Percentiles rank a stretch among this genome's conserved stretches.
Evolutionary conservation across 2,113 vertebrate genomes (phyloP).

Genomic region (Lophius piscatorius): DNA sequence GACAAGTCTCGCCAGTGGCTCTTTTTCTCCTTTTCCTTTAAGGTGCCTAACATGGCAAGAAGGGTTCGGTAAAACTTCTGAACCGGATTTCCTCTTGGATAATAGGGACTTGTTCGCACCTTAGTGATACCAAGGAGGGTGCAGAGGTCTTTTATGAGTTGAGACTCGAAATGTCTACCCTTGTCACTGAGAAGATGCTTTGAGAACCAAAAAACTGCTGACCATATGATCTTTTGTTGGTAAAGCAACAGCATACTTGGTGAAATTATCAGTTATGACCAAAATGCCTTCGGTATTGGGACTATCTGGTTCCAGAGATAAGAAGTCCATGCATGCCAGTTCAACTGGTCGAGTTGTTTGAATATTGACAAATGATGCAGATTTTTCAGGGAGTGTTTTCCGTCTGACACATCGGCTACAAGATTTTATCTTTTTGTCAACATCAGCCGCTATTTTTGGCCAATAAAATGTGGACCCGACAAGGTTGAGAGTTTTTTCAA

Average conservation of each 20-base stretch:
- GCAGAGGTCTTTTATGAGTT: not conserved
- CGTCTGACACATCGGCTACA: not conserved
- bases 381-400: not conserved
- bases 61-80: not conserved
- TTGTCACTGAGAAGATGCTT: not conserved
- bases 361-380: not conserved
- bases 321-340: slow-evolving; percentile 4
- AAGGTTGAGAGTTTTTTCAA: not conserved
- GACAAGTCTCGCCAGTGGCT: not conserved
- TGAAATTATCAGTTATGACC: slow-evolving; percentile 42
- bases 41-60: not conserved
- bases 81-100: too few species aligned
- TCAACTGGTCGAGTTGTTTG: not conserved
- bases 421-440: not conserved
- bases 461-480: not conserved
- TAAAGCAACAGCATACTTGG: slow-evolving; percentile 6
- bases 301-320: not conserved
- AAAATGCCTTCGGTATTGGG: not conserved
- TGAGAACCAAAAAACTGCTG: not conserved
- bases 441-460: not conserved
- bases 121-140: slow-evolving; percentile 1
- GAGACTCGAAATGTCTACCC: not conserved
- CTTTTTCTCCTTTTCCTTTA: not conserved
- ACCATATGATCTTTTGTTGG: slow-evolving; percentile 16
- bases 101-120: not conserved